Evolutionary conservation across 2,888 invertebrate genomes (phyloP).

Genomic region (Sinohyriopsis cumingii): DNA sequence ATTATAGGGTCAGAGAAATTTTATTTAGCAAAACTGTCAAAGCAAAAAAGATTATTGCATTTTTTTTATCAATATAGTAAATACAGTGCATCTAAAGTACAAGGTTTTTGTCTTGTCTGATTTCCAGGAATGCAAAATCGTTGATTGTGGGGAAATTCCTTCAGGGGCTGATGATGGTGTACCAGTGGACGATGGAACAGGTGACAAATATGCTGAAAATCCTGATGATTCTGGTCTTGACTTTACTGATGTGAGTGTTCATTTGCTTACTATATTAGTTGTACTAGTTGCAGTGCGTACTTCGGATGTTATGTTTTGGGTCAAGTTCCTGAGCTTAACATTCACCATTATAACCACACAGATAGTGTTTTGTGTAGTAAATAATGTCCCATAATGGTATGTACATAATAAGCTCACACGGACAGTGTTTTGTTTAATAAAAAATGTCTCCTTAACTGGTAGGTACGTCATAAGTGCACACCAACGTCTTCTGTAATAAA

Average conservation of each 20-base stretch:
- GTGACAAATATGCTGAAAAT: constrained; percentile 83
- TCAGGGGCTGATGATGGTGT: constrained; percentile 79
- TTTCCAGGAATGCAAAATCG: constrained; percentile 79
- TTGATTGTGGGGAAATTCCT: constrained; percentile 83
- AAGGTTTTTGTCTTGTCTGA: background rate
- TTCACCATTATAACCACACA: too few relatives aligned
- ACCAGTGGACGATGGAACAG: constrained; percentile 81
- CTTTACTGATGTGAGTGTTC: constrained; percentile 43
- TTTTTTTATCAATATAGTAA: too few relatives aligned
- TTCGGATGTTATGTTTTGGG: too few relatives aligned
- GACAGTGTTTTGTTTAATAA: too few relatives aligned
- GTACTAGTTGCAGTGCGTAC: background rate
- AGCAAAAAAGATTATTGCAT: too few relatives aligned
- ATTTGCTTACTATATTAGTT: background rate
- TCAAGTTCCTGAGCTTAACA: too few relatives aligned
- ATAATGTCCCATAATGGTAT: too few relatives aligned
- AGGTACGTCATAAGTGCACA: too few relatives aligned
- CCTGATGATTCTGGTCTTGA: constrained; percentile 82
- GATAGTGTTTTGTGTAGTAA: too few relatives aligned
- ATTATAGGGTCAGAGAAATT: background rate
- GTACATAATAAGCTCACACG: too few relatives aligned
- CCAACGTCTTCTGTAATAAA: too few relatives aligned
- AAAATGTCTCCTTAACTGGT: too few relatives aligned
- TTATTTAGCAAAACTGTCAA: background rate
- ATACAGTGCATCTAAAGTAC: background rate